A percentile compares a stretch with the other conserved stretches of the same genome.
phyloP scores from a whole-genome alignment of 2,113 vertebrate species.

The Rafetus swinhoei region DNA sequence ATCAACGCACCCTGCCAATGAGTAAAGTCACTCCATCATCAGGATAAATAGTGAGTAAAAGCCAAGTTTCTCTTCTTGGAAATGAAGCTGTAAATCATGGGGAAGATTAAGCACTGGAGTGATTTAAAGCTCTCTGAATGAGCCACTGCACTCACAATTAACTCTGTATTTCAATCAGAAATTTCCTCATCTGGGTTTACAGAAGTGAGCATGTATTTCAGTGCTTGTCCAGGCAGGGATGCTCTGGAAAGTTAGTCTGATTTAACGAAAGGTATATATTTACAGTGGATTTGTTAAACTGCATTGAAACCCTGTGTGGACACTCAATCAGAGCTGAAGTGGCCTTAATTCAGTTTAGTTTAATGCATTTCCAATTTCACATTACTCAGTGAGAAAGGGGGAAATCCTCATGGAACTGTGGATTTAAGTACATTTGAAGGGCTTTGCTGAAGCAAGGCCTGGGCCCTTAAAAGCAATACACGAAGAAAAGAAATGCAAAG shows the following conservation, averaged over 20 bases:
- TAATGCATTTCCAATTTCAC: too few relatives aligned
- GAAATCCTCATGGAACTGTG: too few relatives aligned
- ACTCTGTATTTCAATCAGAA: neutral
- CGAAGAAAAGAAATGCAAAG: neutral
- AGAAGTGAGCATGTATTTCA: accelerated
- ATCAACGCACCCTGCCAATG: neutral
- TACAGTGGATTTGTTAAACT: too few relatives aligned
- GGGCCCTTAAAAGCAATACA: neutral
- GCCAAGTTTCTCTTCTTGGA: neutral
- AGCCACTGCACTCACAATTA: neutral
- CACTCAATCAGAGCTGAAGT: too few relatives aligned
- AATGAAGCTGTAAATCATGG: neutral
- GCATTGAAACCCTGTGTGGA: too few relatives aligned
- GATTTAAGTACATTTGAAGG: neutral
- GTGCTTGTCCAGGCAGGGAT: too few relatives aligned
- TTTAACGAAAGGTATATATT: too few relatives aligned
- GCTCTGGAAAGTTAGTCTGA: too few relatives aligned
- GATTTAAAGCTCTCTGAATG: neutral
- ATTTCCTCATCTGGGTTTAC: neutral
- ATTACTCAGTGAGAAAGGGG: too few relatives aligned
- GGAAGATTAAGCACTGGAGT: neutral
- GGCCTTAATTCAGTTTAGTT: too few relatives aligned
- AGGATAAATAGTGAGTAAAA: neutral
- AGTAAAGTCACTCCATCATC: neutral
- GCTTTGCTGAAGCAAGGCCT: neutral